Base-by-base conservation (phyloP, 2,888 invertebrate species). In the Ophion obscuratus region DNA sequence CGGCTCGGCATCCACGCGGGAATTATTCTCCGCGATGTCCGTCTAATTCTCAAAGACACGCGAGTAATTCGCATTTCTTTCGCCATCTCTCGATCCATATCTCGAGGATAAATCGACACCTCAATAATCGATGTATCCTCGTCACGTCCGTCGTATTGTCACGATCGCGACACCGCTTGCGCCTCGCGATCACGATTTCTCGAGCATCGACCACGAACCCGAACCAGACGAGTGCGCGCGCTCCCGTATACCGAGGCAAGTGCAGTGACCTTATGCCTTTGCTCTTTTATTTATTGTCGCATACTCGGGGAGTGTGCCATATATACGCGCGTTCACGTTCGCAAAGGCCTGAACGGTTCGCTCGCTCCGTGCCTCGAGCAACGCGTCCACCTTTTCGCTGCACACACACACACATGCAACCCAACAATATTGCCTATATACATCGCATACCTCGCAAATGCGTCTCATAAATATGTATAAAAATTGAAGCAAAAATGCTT, bases 271-370 rank as follows among this genome's bases (percentile, higher is more conserved):
- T 64, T 75, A n/a, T 62, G 75, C 67, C 44, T 47, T 75, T 27
- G 62, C 40, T 44, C 44, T 64, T 75, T 31, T n/a, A 40, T 64
- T 68, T 68, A 20, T 44, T 20, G 67, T 10, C 36, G 67, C 20
- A 20, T 57, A 89, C 70, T 14, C 70, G 17, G 27, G 53, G 70
- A 53, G 70, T 53, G 70, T 70, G 70, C 70, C 70, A 70, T 70
- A 70, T 70, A 70, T 47, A 53, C 47, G 70, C 80, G 64, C 24
- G 57, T 64, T 67, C 73, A 67, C 73, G 61, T 67, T 61, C 78
- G 62, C 70, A 17, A 62, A 53, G 53, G 53, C 47, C 47, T 53
- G 70, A 70, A 70, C 53, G 53, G 53, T 53, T 53, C 2, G 53
- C 53, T 14, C 17, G 53, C 14, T 14, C 14, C 53, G 53, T 17